Base-by-base conservation (phyloP, 2,888 invertebrate species). In the Ennomos quercinarius region DNA sequence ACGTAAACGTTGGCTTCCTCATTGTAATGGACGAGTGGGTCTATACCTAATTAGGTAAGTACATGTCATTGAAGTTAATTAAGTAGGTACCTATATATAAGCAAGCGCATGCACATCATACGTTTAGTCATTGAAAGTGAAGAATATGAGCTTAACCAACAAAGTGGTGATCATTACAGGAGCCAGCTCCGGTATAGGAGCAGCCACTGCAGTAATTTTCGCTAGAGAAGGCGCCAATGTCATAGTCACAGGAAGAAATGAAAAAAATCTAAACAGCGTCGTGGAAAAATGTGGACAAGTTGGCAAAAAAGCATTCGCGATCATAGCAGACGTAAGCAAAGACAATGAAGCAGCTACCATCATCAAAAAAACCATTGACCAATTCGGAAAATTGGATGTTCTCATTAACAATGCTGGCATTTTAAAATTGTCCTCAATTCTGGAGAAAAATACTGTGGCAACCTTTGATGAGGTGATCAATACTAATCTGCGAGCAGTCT, bases 171-270 rank as follows among this genome's bases (percentile, higher is more conserved):
- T 85, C 3, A 68, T 85, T 0, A 84, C 82, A 1, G 85, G 95
- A 8, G 94, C 94, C 0, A 95, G 95, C 74, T 95, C 95, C 5
- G 96, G 96, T 0, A 96, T 96, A 43, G 96, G 96, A 1, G 94
- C 94, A 0, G 94, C 93, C 0, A 93, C 95, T 0, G 95, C 95
- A 0, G 67, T 93, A 0, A 86, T 93, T 42, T 95, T 96, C 66
- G 93, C 95, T 0, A 91, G 93, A 69, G 84, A 94, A 46, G 95
- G 95, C 0, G 95, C 94, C 0, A 80, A 80, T 35, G 78, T 96
- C 2, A 90, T 93, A n/a, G 94, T 93, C 77, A 94, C 88, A 78
- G 96, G 93, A 84, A 89, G 96, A 66, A 95, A 96, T 78, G 77
- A 87, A 42, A 91, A 93, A 1, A 95, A 95, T 72, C 84, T 97